phyloP scores from a whole-genome alignment of 1,140 invertebrate species.

The Tribolium castaneum region DNA sequence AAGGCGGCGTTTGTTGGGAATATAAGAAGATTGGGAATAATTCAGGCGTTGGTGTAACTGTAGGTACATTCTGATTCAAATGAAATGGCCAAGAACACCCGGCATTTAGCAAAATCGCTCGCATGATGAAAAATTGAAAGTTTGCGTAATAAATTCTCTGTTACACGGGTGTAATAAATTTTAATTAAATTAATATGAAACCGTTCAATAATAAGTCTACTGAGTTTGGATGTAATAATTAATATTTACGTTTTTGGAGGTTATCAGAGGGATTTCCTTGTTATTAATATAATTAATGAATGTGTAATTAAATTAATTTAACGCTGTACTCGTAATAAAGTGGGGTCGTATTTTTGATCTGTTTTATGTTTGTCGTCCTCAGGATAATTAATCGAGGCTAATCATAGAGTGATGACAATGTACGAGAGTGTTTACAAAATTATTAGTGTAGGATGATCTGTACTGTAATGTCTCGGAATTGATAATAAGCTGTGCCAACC shows the following conservation, averaged over 20 bases:
- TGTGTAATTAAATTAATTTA: not conserved
- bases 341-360: not conserved
- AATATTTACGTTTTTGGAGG: not conserved
- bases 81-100: not conserved
- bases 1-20: not conserved
- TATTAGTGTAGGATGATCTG: conserved; percentile 22
- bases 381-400: not conserved
- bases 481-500: conserved; percentile 15
- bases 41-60: not conserved
- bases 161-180: not conserved
- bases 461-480: conserved; percentile 1
- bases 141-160: too few relatives aligned
- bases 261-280: not conserved
- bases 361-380: not conserved
- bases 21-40: conserved; percentile 17
- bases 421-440: not conserved
- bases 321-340: not conserved
- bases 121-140: too few relatives aligned
- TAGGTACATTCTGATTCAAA: conserved; percentile 12
- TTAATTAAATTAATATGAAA: not conserved
- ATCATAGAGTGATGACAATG: not conserved
- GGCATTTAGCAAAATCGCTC: not conserved
- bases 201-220: not conserved
- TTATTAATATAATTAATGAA: not conserved
- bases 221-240: not conserved